Evolutionary conservation across 92 coral and sea anemone genomes (phyloP).

Genomic region (Porites lobata): DNA sequence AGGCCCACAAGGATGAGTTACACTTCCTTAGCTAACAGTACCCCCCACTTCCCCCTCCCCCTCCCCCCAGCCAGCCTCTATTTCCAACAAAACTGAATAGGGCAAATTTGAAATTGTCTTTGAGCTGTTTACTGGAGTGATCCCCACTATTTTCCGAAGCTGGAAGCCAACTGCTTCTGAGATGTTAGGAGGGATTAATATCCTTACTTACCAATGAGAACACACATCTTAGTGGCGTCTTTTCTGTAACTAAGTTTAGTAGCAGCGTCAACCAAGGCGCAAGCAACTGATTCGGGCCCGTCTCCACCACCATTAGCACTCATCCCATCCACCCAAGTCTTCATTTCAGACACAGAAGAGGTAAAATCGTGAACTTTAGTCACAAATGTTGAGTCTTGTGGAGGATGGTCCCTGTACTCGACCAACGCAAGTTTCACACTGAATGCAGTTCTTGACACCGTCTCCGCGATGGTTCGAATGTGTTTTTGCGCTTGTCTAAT

Average conservation of each 20-base stretch:
- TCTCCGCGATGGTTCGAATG: constrained; percentile 85
- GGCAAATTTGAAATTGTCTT: no score
- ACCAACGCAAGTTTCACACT: constrained; percentile 84
- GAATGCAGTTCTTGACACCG: constrained; percentile 87
- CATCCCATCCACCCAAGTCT: constrained; percentile 93
- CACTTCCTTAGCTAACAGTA: no score
- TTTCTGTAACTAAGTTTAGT: constrained; percentile 74
- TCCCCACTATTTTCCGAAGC: no score
- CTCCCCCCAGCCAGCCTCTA: no score
- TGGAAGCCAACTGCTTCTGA: background rate
- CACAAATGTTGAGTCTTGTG: constrained; percentile 82
- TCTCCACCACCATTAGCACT: constrained; percentile 95
- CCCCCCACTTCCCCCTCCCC: no score
- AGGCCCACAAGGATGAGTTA: no score
- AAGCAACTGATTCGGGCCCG: constrained; percentile 94
- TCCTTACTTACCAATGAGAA: constrained; percentile 82
- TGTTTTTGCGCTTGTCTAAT: constrained; percentile 89
- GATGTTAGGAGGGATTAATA: background rate
- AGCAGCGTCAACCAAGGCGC: constrained; percentile 79
- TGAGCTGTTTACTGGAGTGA: no score
- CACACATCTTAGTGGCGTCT: constrained; percentile 92
- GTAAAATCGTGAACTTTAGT: constrained; percentile 90
- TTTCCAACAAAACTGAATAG: no score
- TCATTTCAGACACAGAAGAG: constrained; percentile 78
- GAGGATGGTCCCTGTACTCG: constrained; percentile 96